These are phyloP conservation scores for Enteromius afrohamiltoni DNA, from an alignment of 2,797 vertebrate genomes.

Conservation along the genomic window DNA sequence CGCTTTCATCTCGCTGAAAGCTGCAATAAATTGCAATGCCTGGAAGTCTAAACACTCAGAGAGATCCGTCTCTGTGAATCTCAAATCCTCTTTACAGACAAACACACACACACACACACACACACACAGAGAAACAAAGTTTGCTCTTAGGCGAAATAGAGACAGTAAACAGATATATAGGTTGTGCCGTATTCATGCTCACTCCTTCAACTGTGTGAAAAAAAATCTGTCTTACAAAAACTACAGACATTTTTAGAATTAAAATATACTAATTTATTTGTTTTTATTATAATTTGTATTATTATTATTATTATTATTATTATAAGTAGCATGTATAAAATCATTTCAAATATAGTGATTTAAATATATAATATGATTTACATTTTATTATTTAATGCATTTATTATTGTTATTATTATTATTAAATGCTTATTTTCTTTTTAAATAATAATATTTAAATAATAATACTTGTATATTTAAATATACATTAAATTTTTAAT, in stretches of 20 bases:
- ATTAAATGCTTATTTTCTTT: neutral
- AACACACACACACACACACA: slow-evolving; percentile 7
- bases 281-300: neutral
- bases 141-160: slow-evolving; percentile 19
- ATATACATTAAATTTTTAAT: neutral
- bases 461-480: neutral
- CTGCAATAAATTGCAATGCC: slow-evolving; percentile 50
- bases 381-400: neutral
- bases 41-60: slow-evolving; percentile 47
- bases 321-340: neutral
- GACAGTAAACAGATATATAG: neutral
- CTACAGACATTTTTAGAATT: neutral
- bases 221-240: neutral
- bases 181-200: neutral
- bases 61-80: slow-evolving; percentile 42
- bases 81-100: slow-evolving; percentile 45
- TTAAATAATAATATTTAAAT: neutral
- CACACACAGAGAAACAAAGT: slow-evolving; percentile 5
- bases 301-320: no score
- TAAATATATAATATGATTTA: neutral
- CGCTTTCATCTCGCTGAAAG: slow-evolving; percentile 48
- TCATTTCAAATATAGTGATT: neutral
- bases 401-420: neutral
- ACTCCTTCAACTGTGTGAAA: neutral
- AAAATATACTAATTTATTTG: neutral